Evolutionary conservation across 23 tunicate genomes (phyloP), one percentile per base, ranked within the genome.

Genomic region (Botrylloides violaceus): DNA sequence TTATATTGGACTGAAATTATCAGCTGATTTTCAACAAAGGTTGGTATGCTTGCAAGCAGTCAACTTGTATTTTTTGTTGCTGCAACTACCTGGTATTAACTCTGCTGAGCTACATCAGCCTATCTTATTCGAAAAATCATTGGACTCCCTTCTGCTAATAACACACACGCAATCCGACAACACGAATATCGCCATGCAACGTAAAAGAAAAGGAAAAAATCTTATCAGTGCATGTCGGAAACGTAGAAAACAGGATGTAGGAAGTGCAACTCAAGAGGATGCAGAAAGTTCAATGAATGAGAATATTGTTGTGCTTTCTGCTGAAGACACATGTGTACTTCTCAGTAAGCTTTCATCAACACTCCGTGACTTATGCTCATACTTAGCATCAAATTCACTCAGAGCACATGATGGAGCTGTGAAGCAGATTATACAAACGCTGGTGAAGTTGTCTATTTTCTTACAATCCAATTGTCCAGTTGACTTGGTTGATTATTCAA

Each of bases 31-130:
- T 56, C 49, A 21, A 1, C 74, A 80, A 36, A 80, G 68, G 71
- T 57, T 59, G 9, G 32, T 84, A 32, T 61, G 76, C 19, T 2
- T 87, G 27, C 75, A 32, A 55, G 95, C 86, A 66, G 75, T 82
- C 57, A 72, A 76, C 33, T 35, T 87, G 24, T 80, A 76, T 36
- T 75, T 87, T 48, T 15, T 87, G 15, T 47, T 87, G 29, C 75
- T 87, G 5, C 35, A 47, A 50, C 56, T 81, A 49, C 93, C 84
- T 64, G 95, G 95, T 68, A 32, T 59, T 49, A 29, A 24, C 27
- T 32, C 70, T 3, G 32, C 63, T 0, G 29, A 77, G 49, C 30
- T 66, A 7, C 33, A 49, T 65, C 77, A 57, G 27, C 61, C 65
- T 29, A 57, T 72, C 19, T 18, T 55, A 7, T 72, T 55, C 29